Evolutionary conservation across 2,797 vertebrate genomes (phyloP).

Genomic region (Cirrhinus mrigala): DNA sequence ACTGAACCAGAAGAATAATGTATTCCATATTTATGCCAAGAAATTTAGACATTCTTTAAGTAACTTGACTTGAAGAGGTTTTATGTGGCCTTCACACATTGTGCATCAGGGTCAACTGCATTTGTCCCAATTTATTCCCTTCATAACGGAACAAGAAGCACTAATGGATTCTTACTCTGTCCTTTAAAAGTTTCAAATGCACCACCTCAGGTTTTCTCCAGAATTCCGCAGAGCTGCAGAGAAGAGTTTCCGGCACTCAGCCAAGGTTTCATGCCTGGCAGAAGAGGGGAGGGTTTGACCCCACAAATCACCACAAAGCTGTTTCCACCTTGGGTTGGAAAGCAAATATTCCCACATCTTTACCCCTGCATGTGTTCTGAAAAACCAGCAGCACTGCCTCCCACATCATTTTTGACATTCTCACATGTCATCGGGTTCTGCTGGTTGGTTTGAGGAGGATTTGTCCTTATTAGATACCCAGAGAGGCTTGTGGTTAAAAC

Average conservation of each 20-base stretch:
- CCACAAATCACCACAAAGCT: conserved; percentile 17
- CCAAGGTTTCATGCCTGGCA: conserved; percentile 11
- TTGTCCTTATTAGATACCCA: conserved; percentile 37
- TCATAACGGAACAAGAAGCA: background rate
- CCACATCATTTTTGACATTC: conserved; percentile 42
- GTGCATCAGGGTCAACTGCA: background rate
- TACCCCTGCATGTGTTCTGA: conserved; percentile 20
- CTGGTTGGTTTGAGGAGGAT: conserved; percentile 14
- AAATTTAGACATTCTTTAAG: background rate
- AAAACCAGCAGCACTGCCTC: conserved; percentile 33
- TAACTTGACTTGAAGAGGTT: background rate
- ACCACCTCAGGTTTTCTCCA: background rate
- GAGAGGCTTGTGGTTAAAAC: conserved; percentile 40
- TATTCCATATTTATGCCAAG: background rate
- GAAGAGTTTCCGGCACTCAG: conserved; percentile 34
- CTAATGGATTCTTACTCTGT: background rate
- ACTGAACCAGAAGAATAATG: conserved; percentile 18
- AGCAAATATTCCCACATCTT: conserved; percentile 16
- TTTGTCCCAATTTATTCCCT: background rate
- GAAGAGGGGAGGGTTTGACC: conserved; percentile 1
- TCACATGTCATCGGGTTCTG: conserved; percentile 28
- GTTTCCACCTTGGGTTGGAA: conserved; percentile 7
- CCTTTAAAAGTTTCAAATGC: background rate
- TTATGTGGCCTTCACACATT: background rate
- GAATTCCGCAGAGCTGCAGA: background rate